These are phyloP conservation scores for Pipistrellus pipistrellus DNA, from an alignment of 2,797 vertebrate genomes.

Conservation along the genomic window DNA sequence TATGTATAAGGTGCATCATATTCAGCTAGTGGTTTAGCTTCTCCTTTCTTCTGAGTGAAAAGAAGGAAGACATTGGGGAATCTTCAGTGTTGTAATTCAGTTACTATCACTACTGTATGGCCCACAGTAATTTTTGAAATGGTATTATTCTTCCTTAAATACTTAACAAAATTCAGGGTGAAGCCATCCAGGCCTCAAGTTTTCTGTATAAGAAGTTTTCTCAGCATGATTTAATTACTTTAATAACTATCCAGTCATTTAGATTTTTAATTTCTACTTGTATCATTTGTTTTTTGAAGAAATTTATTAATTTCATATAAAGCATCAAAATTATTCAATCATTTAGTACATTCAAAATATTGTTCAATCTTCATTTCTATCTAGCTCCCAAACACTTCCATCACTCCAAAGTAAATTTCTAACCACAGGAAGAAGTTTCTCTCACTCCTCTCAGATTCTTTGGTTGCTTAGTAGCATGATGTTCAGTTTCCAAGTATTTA, in stretches of 20 bases:
- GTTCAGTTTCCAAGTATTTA: background rate
- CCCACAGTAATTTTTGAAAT: background rate
- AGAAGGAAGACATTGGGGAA: background rate
- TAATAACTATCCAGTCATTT: background rate
- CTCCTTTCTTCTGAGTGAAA: background rate
- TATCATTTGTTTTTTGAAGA: background rate
- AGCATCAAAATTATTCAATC: background rate
- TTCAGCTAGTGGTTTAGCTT: background rate
- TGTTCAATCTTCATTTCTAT: background rate
- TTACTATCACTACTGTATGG: background rate
- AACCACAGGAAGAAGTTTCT: background rate
- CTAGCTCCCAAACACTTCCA: background rate
- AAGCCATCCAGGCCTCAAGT: background rate
- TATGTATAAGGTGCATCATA: background rate
- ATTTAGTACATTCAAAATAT: background rate
- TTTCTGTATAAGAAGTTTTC: background rate
- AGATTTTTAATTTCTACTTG: background rate
- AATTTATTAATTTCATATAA: background rate
- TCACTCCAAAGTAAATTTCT: background rate
- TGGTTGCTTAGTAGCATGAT: background rate
- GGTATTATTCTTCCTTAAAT: background rate
- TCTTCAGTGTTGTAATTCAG: background rate
- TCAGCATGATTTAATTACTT: conserved; percentile 8
- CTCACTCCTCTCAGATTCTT: background rate
- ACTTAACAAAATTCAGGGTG: background rate